These are phyloP conservation scores for Coccyzus lansbergi DNA, from an alignment of 2,797 vertebrate genomes.

Conservation along the genomic window DNA sequence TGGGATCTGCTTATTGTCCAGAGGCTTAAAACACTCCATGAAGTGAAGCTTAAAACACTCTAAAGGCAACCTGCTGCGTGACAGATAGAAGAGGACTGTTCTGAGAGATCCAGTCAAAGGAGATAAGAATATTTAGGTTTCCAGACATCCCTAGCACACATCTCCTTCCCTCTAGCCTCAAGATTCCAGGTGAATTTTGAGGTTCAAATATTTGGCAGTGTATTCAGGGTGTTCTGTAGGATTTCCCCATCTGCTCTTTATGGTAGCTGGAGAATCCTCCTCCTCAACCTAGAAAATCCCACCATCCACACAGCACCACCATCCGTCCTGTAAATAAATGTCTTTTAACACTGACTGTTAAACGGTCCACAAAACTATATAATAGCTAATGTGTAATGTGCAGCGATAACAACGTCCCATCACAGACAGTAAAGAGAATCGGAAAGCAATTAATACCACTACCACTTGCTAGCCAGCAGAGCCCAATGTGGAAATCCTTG, in stretches of 20 bases:
- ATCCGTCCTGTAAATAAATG: not conserved
- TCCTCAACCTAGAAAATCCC: not conserved
- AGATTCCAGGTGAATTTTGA: not conserved
- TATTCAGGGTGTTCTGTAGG: not conserved
- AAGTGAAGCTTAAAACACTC: no score
- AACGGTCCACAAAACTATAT: fast-evolving
- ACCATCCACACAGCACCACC: not conserved
- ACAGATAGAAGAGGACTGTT: not conserved
- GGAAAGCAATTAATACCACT: not conserved
- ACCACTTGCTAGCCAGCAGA: not conserved
- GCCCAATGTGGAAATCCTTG: not conserved
- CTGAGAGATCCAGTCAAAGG: not conserved
- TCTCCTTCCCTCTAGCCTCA: not conserved
- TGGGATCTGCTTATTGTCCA: not conserved
- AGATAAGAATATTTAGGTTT: not conserved
- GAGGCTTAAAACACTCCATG: not conserved
- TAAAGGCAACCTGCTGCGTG: not conserved
- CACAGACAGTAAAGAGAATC: not conserved
- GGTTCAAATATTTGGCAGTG: not conserved
- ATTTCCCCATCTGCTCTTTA: not conserved
- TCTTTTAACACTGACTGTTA: not conserved
- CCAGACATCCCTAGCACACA: not conserved
- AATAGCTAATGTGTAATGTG: not conserved
- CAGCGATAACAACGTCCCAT: not conserved
- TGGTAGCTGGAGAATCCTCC: not conserved